Conservation (phyloP, 2,888 invertebrate species). For the Drosophila mulleri region DNA sequence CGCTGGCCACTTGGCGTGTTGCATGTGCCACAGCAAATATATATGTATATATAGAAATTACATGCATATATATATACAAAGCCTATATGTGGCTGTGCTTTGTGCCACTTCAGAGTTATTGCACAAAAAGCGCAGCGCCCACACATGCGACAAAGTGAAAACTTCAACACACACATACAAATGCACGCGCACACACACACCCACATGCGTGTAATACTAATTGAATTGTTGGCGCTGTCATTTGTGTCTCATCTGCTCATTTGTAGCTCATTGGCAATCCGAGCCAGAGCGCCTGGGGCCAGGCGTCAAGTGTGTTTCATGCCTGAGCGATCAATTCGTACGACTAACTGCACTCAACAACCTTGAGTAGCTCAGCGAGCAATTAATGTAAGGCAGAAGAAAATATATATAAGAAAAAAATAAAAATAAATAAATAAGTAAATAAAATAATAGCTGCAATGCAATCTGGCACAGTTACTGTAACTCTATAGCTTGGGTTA, state of each 20-base stretch:
- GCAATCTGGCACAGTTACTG: constrained; percentile 47
- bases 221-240: constrained; percentile 64
- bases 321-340: constrained; percentile 71
- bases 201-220: constrained; percentile 32
- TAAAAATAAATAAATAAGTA: not conserved
- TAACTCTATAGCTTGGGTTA: constrained; percentile 30
- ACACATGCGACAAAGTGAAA: constrained; percentile 76
- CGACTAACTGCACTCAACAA: constrained; percentile 76
- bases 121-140: constrained; percentile 30
- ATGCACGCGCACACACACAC: constrained; percentile 8
- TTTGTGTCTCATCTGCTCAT: constrained; percentile 55
- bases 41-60: constrained; percentile 27
- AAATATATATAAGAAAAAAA: not conserved
- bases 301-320: constrained; percentile 33
- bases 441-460: constrained; percentile 33
- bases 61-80: constrained; percentile 6
- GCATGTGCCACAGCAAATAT: constrained; percentile 50
- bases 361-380: constrained; percentile 61
- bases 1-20: constrained; percentile 61
- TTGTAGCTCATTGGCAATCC: constrained; percentile 21
- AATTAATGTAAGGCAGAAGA: constrained; percentile 39
- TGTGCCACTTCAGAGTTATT: constrained; percentile 70
- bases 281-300: constrained; percentile 11
- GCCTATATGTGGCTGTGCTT: constrained; percentile 29
- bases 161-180: constrained; percentile 44